Evolutionary conservation across 2,113 vertebrate species (phyloP).

Genomic region (Boulengerochromis microlepis): DNA sequence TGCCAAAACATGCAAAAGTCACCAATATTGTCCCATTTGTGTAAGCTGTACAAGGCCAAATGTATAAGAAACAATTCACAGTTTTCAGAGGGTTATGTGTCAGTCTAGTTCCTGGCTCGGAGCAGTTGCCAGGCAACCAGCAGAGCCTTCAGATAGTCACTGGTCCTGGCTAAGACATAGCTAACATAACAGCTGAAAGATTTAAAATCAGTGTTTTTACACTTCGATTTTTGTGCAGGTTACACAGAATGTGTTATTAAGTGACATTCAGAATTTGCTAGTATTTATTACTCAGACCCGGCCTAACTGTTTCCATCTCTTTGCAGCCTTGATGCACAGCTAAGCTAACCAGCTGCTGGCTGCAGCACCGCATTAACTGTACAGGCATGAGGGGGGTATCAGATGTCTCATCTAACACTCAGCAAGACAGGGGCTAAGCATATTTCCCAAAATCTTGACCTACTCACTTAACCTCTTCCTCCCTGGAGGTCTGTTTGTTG

Average conservation of each 20-base stretch:
- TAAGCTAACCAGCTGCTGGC: neutral
- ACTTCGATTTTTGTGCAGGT: neutral
- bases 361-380: neutral
- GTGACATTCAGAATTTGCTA: neutral
- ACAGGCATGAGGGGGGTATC: neutral
- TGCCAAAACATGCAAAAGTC: neutral
- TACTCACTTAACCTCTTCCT: neutral
- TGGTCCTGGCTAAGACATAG: neutral
- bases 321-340: neutral
- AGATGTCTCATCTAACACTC: neutral
- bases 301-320: neutral
- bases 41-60: neutral
- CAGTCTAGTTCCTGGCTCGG: neutral
- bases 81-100: neutral
- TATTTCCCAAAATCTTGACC: neutral
- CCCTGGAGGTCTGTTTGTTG: neutral
- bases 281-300: neutral
- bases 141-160: neutral
- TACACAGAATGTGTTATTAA: neutral
- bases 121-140: slow-evolving; percentile 6
- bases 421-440: neutral
- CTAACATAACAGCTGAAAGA: neutral
- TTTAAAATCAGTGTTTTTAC: neutral
- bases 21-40: neutral
- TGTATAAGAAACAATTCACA: neutral